A percentile compares a stretch with the other conserved stretches of the same genome.
Conservation (phyloP, 2,888 invertebrate species). For the Cordilura impudica region DNA sequence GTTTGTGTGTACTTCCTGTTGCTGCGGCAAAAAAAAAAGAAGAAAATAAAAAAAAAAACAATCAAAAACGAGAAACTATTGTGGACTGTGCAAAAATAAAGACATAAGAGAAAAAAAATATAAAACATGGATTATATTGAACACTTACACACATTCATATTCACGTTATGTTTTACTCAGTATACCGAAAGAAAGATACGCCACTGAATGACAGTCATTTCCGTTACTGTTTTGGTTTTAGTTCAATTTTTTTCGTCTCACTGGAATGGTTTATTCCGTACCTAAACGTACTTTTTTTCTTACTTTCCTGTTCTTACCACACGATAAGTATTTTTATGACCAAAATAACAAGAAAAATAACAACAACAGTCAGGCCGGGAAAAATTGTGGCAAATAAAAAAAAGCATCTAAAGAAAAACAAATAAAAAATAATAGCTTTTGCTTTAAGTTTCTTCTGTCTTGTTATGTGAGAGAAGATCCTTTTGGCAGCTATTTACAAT, state of each 20-base stretch:
- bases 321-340: conserved; percentile 56
- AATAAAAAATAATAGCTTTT: conserved; percentile 29
- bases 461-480: neutral
- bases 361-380: neutral
- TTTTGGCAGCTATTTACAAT: conserved; percentile 1
- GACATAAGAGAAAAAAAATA: neutral
- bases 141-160: conserved; percentile 15
- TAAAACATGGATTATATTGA: conserved; percentile 9
- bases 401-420: conserved; percentile 15
- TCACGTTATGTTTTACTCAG: neutral
- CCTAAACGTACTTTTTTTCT: conserved; percentile 19
- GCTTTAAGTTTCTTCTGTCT: conserved; percentile 25
- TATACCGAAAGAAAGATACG: conserved; percentile 13
- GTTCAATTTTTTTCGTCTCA: conserved; percentile 17
- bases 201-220: conserved; percentile 56
- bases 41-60: conserved; percentile 14
- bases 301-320: conserved; percentile 51
- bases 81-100: conserved; percentile 25
- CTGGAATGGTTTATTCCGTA: conserved; percentile 24
- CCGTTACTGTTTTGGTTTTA: conserved; percentile 44
- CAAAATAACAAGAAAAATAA: conserved; percentile 44
- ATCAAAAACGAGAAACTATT: neutral
- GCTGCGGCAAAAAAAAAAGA: conserved; percentile 48
- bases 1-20: conserved; percentile 58
- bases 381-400: neutral